Percentiles rank a stretch among this genome's conserved stretches.
These are phyloP conservation scores for Mugil cephalus DNA, from an alignment of 2,113 vertebrate species.

Conservation along the genomic window DNA sequence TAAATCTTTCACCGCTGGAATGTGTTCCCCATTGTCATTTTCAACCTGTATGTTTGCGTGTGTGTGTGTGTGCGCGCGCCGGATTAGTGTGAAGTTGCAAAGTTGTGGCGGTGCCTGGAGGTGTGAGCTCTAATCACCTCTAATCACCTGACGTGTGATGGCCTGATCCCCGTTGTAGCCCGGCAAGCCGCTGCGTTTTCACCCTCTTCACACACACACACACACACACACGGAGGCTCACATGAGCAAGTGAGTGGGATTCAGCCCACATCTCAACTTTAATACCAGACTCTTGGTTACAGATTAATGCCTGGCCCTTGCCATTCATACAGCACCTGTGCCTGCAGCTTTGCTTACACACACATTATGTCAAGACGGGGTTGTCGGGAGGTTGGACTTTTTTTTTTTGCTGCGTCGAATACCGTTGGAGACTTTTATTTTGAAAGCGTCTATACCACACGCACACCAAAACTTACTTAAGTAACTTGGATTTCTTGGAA, in stretches of 20 bases:
- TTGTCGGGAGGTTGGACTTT: constrained; percentile 3
- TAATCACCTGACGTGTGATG: constrained; percentile 81
- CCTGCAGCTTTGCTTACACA: constrained; percentile 35
- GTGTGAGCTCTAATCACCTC: constrained; percentile 81
- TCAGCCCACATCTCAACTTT: constrained; percentile 39
- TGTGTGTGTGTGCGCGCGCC: constrained; percentile 13
- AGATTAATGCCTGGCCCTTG: constrained; percentile 43
- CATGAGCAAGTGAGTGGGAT: constrained; percentile 32
- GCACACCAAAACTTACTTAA: too few relatives aligned
- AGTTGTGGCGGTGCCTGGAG: constrained; percentile 72
- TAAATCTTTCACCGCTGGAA: constrained; percentile 63
- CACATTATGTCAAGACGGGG: neutral
- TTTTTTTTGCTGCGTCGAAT: neutral
- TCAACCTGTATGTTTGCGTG: constrained; percentile 37
- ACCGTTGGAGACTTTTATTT: neutral
- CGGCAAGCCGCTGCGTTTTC: constrained; percentile 65
- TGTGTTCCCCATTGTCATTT: constrained; percentile 42
- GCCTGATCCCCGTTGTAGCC: constrained; percentile 61
- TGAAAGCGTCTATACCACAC: too few relatives aligned
- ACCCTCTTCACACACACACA: constrained; percentile 44
- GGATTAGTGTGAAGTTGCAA: constrained; percentile 71
- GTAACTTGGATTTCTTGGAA: neutral
- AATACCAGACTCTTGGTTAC: constrained; percentile 56
- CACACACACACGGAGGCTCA: constrained; percentile 34
- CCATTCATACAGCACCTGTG: constrained; percentile 51